These are phyloP conservation scores for Pteronura brasiliensis DNA, from an alignment of 2,113 vertebrate species.

Conservation along the genomic window DNA sequence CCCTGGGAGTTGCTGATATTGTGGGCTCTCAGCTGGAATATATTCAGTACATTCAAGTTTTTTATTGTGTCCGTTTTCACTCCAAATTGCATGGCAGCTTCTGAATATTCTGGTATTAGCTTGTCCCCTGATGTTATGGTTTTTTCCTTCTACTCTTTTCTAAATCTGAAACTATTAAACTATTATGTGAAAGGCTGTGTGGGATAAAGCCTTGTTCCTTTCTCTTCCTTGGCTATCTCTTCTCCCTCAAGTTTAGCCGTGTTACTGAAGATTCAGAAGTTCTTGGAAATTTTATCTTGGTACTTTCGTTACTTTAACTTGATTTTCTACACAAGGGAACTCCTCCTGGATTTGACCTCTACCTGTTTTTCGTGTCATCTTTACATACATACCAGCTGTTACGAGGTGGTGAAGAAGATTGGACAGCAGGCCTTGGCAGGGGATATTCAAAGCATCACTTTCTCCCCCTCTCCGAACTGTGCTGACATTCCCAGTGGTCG, in stretches of 20 bases:
- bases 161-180: background rate
- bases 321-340: constrained; percentile 29
- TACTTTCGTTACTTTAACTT: constrained; percentile 35
- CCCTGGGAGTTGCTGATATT: background rate
- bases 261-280: constrained; percentile 23
- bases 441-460: background rate
- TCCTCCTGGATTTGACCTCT: constrained; percentile 16
- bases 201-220: background rate
- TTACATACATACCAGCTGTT: background rate
- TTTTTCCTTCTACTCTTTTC: background rate
- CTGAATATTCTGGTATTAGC: background rate
- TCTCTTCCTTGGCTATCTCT: background rate
- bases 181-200: background rate
- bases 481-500: background rate
- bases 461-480: background rate
- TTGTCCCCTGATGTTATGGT: background rate
- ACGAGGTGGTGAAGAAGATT: constrained; percentile 10
- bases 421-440: background rate
- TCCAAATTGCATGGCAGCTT: constrained; percentile 23
- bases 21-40: constrained; percentile 11
- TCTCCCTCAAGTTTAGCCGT: background rate
- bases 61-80: constrained; percentile 19
- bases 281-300: constrained; percentile 45
- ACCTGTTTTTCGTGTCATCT: background rate
- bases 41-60: background rate